Base-by-base conservation (phyloP, 1,140 invertebrate genomes). In the Potamilus streckersoni region DNA sequence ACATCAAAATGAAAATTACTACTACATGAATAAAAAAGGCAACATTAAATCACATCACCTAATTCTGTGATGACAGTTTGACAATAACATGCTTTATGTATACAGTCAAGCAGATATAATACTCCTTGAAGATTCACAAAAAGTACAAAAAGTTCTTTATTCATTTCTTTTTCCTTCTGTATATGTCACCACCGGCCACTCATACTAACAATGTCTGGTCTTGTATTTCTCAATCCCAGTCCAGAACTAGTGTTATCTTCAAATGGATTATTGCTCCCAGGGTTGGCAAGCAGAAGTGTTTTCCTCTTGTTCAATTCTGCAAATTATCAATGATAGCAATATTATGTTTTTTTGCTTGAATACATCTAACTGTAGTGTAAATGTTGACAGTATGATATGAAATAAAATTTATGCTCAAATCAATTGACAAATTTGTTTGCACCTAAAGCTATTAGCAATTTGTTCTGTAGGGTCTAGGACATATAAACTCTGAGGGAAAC, bases 141-240 rank as follows among this genome's bases (percentile, higher is more conserved):
- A 17, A 62, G 20, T 17, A 17, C 38, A 61, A 61, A 23, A 31
- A 17, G 12, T 62, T 0, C 38, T 38, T 38, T 38, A 6, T 38
- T 38, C 4, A 8, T 4, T 38, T 61, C 6, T 16, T 1, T 11
- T 38, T 65, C 49, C 66, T 16, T 15, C 27, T 20, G n/a, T 13
- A 27, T 1, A 38, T 67, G 38, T 80, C 79, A 89, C 88, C 88
- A 89, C 63, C 85, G 80, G 60, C 87, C 87, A 74, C 86, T 88
- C 13, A 88, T 81, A 74, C 85, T 89, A 61, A 82, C 82, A 31
- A 77, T 65, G 58, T 72, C 75, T 60, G 72, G 68, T 63, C 69
- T 75, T 63, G 73, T 71, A 23, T 14, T 56, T 11, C 38, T 38
- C 38, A 38, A 77, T 67, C 69, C 71, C 60, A 71, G 65, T 58